Evolutionary conservation across 1,140 invertebrate species (phyloP).

Genomic region (Littorina saxatilis): DNA sequence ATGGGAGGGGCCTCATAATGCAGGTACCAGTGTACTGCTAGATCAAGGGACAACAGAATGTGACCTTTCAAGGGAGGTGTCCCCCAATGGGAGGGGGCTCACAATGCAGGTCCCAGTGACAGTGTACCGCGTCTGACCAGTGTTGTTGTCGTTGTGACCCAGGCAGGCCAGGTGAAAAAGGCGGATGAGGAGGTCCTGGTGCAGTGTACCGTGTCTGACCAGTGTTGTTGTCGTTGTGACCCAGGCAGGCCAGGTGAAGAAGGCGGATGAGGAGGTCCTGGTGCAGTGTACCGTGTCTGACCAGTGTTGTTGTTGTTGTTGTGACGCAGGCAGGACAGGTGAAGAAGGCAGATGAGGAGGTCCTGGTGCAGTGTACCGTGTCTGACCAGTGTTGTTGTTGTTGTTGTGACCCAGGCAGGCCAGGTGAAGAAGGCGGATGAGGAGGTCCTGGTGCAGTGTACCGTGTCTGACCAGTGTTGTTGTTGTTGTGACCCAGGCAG

Average conservation of each 20-base stretch:
- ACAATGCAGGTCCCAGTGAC: conserved; percentile 19
- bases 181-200: conserved; percentile 15
- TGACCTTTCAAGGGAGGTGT: too few species aligned
- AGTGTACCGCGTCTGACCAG: conserved; percentile 19
- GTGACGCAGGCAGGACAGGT: neutral
- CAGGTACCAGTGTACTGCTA: too few species aligned
- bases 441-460: conserved; percentile 27
- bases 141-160: too few species aligned
- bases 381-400: conserved; percentile 3
- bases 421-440: neutral
- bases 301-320: neutral
- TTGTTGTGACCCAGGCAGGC: too few species aligned
- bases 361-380: conserved; percentile 30
- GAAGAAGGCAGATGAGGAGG: conserved; percentile 10
- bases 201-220: conserved; percentile 21
- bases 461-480: too few species aligned
- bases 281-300: conserved; percentile 36
- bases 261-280: conserved; percentile 15
- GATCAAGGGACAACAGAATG: too few species aligned
- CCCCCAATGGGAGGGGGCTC: too few species aligned
- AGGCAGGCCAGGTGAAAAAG: neutral
- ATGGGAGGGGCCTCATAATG: too few species aligned
- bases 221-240: neutral
- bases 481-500: too few species aligned
- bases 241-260: neutral